phyloP scores from a whole-genome alignment of 2,888 invertebrate species.

The Lomographa bimaculata region DNA sequence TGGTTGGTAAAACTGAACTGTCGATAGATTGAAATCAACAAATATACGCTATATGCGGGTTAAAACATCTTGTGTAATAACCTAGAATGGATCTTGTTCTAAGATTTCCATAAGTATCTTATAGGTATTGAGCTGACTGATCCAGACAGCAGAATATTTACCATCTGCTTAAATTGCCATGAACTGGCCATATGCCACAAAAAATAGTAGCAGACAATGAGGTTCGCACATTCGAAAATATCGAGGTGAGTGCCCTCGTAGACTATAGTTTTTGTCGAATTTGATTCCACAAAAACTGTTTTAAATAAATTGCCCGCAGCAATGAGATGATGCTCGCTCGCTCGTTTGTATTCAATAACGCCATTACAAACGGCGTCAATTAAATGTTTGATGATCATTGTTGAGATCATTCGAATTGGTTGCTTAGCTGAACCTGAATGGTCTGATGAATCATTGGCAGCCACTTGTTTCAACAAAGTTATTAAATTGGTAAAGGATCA shows the following conservation, averaged over 20 bases:
- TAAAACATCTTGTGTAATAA: conserved; percentile 21
- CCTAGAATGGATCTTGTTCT: conserved; percentile 22
- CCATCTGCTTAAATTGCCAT: conserved; percentile 56
- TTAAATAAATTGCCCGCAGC: conserved; percentile 60
- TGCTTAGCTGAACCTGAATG: conserved; percentile 12
- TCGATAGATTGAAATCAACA: conserved; percentile 31
- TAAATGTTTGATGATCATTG: conserved; percentile 20
- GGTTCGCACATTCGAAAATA: conserved; percentile 75
- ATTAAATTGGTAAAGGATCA: conserved; percentile 4
- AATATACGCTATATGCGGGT: conserved; percentile 4
- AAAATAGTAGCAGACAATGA: conserved; percentile 74
- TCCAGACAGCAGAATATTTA: conserved; percentile 35
- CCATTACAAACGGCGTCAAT: conserved; percentile 23
- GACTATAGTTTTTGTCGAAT: conserved; percentile 71
- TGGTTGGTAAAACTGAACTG: conserved; percentile 59
- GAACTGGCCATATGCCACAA: conserved; percentile 71
- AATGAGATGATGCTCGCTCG: conserved; percentile 52
- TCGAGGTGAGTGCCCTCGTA: conserved; percentile 73
- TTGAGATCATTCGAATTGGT: conserved; percentile 10
- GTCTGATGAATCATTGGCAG: conserved; percentile 9
- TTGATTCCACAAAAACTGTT: conserved; percentile 62
- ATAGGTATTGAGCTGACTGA: conserved; percentile 13
- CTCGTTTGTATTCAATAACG: conserved; percentile 40
- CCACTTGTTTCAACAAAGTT: conserved; percentile 4
- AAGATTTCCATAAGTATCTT: conserved; percentile 19